Base-by-base conservation (phyloP, 2,888 invertebrate genomes). In the Phragmatobia fuliginosa region DNA sequence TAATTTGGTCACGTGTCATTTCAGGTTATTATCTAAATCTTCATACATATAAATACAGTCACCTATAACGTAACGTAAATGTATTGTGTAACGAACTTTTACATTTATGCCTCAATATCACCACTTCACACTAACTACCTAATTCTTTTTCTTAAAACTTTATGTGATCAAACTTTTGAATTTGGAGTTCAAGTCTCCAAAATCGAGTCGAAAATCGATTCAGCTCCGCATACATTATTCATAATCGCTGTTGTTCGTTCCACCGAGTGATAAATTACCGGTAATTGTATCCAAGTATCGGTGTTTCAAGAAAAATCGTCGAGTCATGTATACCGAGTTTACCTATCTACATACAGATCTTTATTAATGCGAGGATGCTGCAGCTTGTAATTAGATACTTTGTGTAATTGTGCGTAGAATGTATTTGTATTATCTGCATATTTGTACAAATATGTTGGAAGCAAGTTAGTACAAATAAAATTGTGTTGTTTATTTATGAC, bases 251-350 rank as follows among this genome's bases (percentile, higher is more conserved):
- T 66, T 80, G 81, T 76, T 75, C 81, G 75, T 71, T 78, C 76
- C 75, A 74, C 66, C 74, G 73, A 67, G 82, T 91, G 90, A 92
- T 92, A 90, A 91, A 92, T 90, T 87, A 85, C 86, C 80, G 66
- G 88, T 92, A 92, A 92, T 92, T 92, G 92, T 91, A 85, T 80
- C 85, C 83, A 78, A 79, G 86, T 89, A 90, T 90, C 87, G 85
- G 81, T 86, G 87, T 85, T 88, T 86, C 81, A 84, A 85, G 89
- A 91, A 90, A 91, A 90, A 92, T 91, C 77, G 83, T 82, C 80
- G 78, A 81, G 83, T 90, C 88, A 87, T 83, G 81, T 80, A 81
- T 76, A 68, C 70, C 70, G 71, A 68, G 68, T 72, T 77, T 52
- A 45, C 70, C 71, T 84, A 80, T 85, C 83, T 68, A 52, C 62